Conservation (phyloP, 1,140 invertebrate species). For the Pachyrhynchus sulphureomaculatus region DNA sequence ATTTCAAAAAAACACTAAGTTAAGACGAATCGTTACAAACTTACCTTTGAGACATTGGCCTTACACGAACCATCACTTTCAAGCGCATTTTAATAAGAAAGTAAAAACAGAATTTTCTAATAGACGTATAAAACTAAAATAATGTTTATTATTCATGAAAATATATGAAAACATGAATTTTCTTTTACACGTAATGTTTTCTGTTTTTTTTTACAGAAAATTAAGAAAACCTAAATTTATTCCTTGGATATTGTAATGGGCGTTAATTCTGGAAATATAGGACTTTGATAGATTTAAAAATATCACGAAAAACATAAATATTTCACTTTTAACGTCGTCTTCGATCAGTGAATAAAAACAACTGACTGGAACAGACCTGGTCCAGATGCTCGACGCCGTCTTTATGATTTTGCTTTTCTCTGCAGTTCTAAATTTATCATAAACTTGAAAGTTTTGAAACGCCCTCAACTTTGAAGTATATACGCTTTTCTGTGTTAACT, state of each 20-base stretch:
- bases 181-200: too few relatives aligned
- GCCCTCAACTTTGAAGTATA: slow-evolving; percentile 1
- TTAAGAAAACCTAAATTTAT: too few relatives aligned
- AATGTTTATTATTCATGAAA: neutral
- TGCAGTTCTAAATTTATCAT: slow-evolving; percentile 15
- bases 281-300: neutral
- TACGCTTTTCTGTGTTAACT: neutral
- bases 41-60: slow-evolving; percentile 58
- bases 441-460: slow-evolving; percentile 19
- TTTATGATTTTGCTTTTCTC: slow-evolving; percentile 9
- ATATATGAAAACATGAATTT: neutral
- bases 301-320: neutral
- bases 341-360: neutral
- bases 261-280: neutral
- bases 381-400: slow-evolving; percentile 21
- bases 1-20: too few relatives aligned
- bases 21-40: slow-evolving; percentile 27
- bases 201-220: too few relatives aligned
- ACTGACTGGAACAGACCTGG: slow-evolving; percentile 13
- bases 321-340: neutral
- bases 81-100: slow-evolving; percentile 34
- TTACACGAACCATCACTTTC: slow-evolving; percentile 58
- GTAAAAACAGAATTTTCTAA: too few relatives aligned
- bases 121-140: neutral
- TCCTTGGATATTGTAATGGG: too few relatives aligned